These are phyloP conservation scores for Arremon brunneinucha DNA, from an alignment of 2,797 vertebrate species.

Conservation along the genomic window DNA sequence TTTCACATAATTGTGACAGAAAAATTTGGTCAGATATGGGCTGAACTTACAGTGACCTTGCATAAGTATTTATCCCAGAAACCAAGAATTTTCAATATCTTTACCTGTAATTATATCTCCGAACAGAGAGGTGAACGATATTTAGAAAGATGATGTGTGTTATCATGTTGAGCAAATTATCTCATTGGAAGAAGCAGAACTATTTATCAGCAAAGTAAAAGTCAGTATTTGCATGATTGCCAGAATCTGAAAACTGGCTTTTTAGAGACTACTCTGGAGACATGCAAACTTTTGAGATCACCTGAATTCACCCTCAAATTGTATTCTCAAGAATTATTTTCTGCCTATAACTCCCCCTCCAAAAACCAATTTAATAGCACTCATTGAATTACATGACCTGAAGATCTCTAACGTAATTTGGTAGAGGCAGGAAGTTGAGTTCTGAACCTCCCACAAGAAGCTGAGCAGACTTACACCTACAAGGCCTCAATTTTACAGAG, in stretches of 20 bases:
- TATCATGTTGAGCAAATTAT: neutral
- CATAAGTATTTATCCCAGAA: neutral
- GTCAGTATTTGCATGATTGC: neutral
- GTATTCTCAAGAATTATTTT: neutral
- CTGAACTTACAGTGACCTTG: constrained; percentile 5
- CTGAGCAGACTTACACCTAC: neutral
- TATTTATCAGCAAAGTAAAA: neutral
- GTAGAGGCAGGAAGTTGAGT: neutral
- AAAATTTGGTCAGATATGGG: neutral
- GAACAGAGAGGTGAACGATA: neutral
- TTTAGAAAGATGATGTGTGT: neutral
- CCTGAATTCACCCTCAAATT: neutral
- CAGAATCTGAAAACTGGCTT: neutral
- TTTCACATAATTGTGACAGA: neutral
- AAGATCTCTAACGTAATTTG: neutral
- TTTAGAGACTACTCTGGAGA: neutral
- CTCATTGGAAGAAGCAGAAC: neutral
- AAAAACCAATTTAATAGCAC: neutral
- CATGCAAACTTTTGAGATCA: neutral
- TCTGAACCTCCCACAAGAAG: neutral
- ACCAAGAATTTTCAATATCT: neutral
- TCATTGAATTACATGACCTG: neutral
- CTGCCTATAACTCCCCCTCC: neutral
- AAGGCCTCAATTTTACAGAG: neutral
- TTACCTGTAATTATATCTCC: neutral